A percentile compares a stretch with the other conserved stretches of the same genome.
Evolutionary conservation across 2,113 vertebrate species (phyloP).

Genomic region (Plotosus lineatus): DNA sequence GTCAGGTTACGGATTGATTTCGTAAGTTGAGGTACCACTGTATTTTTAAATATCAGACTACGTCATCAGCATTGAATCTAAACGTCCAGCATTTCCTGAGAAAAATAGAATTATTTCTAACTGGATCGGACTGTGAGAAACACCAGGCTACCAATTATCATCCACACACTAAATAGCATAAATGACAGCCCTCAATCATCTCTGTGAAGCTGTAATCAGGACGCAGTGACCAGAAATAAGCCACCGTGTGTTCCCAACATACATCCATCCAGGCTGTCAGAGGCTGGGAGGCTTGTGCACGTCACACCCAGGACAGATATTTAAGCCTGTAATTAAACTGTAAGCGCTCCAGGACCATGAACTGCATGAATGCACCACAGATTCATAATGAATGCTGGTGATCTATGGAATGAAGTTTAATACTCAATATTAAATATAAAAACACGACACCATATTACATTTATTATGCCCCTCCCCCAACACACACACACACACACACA

Average conservation of each 20-base stretch:
- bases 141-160: conserved; percentile 34
- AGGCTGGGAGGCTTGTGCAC: neutral
- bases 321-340: conserved; percentile 34
- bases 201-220: conserved; percentile 8
- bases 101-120: neutral
- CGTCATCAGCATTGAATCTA: neutral
- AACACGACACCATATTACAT: too few relatives aligned
- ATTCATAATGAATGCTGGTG: neutral
- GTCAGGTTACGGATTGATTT: too few relatives aligned
- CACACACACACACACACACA: too few relatives aligned
- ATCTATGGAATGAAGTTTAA: neutral
- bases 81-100: neutral
- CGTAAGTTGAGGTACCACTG: too few relatives aligned
- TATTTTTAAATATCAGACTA: conserved; percentile 3
- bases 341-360: neutral
- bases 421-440: neutral
- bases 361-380: neutral
- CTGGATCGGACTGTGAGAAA: conserved; percentile 9
- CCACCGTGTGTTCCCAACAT: neutral
- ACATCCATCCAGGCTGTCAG: conserved; percentile 1
- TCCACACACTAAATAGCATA: neutral
- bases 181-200: conserved; percentile 40
- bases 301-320: neutral
- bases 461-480: too few relatives aligned
- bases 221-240: neutral